Conservation (phyloP, 1,140 invertebrate genomes). For the Bombyx mandarina region DNA sequence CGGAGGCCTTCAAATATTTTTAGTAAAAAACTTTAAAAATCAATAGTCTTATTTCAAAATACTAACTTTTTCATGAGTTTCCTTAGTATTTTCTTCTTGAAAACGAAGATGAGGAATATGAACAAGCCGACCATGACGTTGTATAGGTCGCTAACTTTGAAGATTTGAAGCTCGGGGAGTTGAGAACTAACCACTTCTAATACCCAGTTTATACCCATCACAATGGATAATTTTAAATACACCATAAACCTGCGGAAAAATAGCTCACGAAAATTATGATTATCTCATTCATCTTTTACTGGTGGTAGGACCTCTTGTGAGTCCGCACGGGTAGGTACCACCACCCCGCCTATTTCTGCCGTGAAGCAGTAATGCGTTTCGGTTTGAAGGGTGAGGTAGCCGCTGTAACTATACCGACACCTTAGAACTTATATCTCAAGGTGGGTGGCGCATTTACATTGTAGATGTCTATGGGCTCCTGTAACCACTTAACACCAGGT, state of each 20-base stretch:
- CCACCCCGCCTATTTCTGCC: too few species aligned
- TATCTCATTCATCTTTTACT: not conserved
- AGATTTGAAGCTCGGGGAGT: conserved; percentile 20
- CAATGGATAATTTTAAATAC: conserved; percentile 37
- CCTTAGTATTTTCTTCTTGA: conserved; percentile 48
- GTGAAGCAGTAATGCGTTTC: too few species aligned
- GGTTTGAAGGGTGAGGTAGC: too few species aligned
- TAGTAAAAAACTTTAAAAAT: not conserved
- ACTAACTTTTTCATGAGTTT: conserved; percentile 28
- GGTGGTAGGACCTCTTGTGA: too few species aligned
- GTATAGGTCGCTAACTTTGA: conserved; percentile 36
- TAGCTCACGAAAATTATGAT: not conserved
- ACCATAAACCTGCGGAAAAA: conserved; percentile 28
- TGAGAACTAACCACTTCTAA: conserved; percentile 34
- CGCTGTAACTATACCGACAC: too few species aligned
- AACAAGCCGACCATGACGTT: conserved; percentile 45
- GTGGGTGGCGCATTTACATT: too few species aligned
- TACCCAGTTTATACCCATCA: conserved; percentile 51
- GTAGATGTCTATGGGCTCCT: too few species aligned
- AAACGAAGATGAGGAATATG: conserved; percentile 64
- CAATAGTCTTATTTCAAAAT: not conserved
- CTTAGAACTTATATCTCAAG: too few species aligned
- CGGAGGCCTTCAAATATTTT: too few species aligned
- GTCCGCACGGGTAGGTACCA: too few species aligned
- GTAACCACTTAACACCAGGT: too few species aligned